Base-by-base conservation (phyloP, 35 echinoderm and acorn worm species). In the Apostichopus japonicus region DNA sequence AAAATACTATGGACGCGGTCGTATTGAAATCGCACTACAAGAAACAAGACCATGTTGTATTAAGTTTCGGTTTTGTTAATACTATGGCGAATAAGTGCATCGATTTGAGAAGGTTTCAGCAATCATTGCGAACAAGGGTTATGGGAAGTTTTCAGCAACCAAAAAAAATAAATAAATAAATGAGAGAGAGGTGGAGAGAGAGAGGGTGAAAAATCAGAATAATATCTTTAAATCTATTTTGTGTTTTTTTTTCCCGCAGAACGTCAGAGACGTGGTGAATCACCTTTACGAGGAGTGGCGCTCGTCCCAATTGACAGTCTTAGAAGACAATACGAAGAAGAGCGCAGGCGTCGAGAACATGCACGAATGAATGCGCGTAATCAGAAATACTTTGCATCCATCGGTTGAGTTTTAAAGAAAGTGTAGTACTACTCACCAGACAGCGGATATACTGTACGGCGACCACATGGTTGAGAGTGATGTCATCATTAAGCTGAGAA, bases 281-380 rank as follows among this genome's bases (percentile, higher is more conserved):
- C 61, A 0, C 61, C 86, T n/a, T 25, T 89, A 65, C 56, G 86
- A 72, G 86, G 86, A 25, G 63, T 89, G 86, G 86, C 86, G 86
- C 86, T 89, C 59, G 62, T 89, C n/a, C 63, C 23, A 5, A 33
- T 72, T 73, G 86, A 89, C 61, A 44, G n/a, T 52, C 61, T 89
- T 23, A 21, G 86, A 89, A 67, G 86, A 27, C 86, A 89, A 54
- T 89, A 72, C 51, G 86, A 89, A n/a, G 86, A 89, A 22, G 86
- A 89, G 14, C 9, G 59, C 23, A 27, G 61, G 51, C 21, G 86
- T 17, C 23, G 51, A 24, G n/a, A 65, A 23, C 86, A 72, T 25
- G 4, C 53, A 16, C 16, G 53, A 53, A n/a, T 27, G 51, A 9
- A 89, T 51, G 59, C 9, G 5, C 21, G 16, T 2, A 89, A 89